Percentiles rank a stretch among this genome's conserved stretches.
Evolutionary conservation across 2,888 invertebrate species (phyloP).

Genomic region (Cerastis rubricosa): DNA sequence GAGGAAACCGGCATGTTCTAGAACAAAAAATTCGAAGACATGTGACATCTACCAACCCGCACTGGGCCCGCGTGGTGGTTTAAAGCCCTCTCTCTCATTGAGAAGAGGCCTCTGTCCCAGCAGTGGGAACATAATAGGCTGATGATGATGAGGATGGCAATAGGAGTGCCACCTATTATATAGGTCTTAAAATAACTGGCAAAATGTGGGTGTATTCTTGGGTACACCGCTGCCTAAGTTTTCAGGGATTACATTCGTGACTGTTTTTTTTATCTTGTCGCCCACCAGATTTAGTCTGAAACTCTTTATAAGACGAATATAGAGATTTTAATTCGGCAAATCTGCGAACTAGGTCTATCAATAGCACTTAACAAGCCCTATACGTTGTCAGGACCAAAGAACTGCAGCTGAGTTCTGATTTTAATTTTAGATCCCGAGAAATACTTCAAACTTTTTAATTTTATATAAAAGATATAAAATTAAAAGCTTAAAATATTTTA

Average conservation of each 20-base stretch:
- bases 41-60: too few species aligned
- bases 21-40: too few species aligned
- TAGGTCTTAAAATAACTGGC: background rate
- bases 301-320: background rate
- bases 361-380: background rate
- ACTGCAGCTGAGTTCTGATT: background rate
- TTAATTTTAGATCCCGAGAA: background rate
- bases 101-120: too few species aligned
- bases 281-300: background rate
- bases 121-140: too few species aligned
- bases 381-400: background rate
- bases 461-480: background rate
- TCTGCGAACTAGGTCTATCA: background rate
- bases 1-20: too few species aligned
- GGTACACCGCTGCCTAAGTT: background rate
- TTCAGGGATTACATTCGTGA: background rate
- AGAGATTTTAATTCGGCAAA: background rate
- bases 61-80: too few species aligned
- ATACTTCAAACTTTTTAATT: background rate
- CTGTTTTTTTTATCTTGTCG: background rate
- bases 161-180: background rate
- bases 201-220: background rate
- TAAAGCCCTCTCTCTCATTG: too few species aligned
- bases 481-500: background rate
- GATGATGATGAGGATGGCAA: too few species aligned